phyloP scores from a whole-genome alignment of 2,888 invertebrate genomes.

The Mythimna impura region DNA sequence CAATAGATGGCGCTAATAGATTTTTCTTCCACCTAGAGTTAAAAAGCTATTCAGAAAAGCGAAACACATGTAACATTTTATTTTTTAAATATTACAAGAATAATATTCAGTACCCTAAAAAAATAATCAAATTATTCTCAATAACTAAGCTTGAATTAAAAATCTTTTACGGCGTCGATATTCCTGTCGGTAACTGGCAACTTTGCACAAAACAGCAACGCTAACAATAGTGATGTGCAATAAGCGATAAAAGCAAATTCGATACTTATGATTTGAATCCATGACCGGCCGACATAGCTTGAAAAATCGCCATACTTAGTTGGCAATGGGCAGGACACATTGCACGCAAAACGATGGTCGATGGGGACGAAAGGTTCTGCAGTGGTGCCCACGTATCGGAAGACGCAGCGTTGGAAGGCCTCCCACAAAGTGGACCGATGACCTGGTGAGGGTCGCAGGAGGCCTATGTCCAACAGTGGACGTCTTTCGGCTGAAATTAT shows the following conservation, averaged over 20 bases:
- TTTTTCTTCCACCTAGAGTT: neutral
- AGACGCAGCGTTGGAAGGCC: too few species aligned
- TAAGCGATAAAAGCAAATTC: neutral
- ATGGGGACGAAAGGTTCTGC: too few species aligned
- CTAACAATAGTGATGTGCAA: constrained; percentile 39
- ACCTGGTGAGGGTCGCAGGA: too few species aligned
- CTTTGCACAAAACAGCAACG: constrained; percentile 39
- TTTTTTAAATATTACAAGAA: too few species aligned
- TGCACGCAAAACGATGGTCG: too few species aligned
- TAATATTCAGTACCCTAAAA: neutral
- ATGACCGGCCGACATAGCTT: neutral
- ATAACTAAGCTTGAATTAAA: neutral
- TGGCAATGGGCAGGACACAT: too few species aligned
- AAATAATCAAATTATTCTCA: neutral
- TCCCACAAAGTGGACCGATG: too few species aligned
- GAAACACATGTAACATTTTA: too few species aligned
- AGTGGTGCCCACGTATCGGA: too few species aligned
- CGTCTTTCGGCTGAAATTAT: too few species aligned
- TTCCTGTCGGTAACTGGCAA: constrained; percentile 21
- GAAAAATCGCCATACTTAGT: too few species aligned
- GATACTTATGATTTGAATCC: neutral
- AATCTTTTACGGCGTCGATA: neutral
- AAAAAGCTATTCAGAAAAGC: neutral
- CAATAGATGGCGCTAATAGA: constrained; percentile 55
- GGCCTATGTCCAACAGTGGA: too few species aligned